Percentiles rank a stretch among this genome's conserved stretches.
Conservation (phyloP, 1,140 invertebrate species). For the Tetragnatha versicolor region DNA sequence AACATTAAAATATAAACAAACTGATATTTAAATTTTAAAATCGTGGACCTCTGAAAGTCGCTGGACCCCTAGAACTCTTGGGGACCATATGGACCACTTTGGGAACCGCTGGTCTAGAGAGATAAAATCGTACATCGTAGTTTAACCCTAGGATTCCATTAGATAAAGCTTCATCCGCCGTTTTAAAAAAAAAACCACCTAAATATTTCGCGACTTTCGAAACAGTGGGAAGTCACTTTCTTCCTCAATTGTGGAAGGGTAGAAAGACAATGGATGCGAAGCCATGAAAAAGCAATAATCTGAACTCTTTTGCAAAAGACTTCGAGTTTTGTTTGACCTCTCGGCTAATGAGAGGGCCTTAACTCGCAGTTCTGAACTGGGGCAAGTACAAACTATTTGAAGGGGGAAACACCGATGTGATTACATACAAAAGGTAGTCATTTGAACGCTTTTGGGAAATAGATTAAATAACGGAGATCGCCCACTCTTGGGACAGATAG, state of each 20-base stretch:
- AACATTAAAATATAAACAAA: too few relatives aligned
- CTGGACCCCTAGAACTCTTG: too few relatives aligned
- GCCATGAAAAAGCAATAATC: background rate
- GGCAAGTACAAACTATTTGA: background rate
- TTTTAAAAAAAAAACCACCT: background rate
- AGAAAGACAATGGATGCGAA: background rate
- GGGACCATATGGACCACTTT: too few relatives aligned
- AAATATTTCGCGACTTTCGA: background rate
- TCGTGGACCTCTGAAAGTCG: too few relatives aligned
- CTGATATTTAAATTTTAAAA: too few relatives aligned
- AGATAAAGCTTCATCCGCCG: background rate
- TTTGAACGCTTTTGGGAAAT: constrained; percentile 19
- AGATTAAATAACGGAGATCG: constrained; percentile 9
- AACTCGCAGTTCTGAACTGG: background rate
- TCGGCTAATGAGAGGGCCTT: background rate
- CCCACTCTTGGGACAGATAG: constrained; percentile 19
- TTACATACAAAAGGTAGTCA: constrained; percentile 8
- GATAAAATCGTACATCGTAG: too few relatives aligned
- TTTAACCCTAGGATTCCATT: background rate
- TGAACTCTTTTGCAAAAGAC: too few relatives aligned
- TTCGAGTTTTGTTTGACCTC: constrained; percentile 6
- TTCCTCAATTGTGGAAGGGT: background rate
- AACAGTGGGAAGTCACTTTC: background rate
- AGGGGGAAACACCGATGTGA: constrained; percentile 8
- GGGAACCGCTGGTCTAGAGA: too few relatives aligned